Percentiles rank a stretch among this genome's conserved stretches.
Evolutionary conservation across 1,140 invertebrate genomes (phyloP).

Genomic region (Atta cephalotes): DNA sequence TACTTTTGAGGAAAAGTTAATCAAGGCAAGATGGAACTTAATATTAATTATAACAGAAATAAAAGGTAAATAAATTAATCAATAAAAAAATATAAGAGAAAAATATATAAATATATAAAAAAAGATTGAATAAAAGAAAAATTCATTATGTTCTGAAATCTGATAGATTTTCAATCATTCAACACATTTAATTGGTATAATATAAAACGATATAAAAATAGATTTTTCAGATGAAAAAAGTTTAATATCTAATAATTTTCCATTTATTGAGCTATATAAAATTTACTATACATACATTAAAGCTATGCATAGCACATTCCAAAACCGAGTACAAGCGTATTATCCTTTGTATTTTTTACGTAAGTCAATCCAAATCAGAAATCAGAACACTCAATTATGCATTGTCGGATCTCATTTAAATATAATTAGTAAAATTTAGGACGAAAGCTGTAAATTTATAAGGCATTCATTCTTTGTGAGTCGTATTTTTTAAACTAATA

Average conservation of each 20-base stretch:
- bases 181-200: not conserved
- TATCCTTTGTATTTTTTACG: not conserved
- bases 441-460: conserved; percentile 20
- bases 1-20: conserved; percentile 3
- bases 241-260: not conserved
- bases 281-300: not conserved
- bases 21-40: not conserved
- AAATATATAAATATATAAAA: not conserved
- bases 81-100: not conserved
- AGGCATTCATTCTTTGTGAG: not conserved
- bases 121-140: not conserved
- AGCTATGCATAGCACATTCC: not conserved
- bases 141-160: not conserved
- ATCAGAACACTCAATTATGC: conserved; percentile 48
- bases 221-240: not conserved
- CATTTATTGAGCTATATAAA: not conserved
- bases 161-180: not conserved
- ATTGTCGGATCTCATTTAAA: conserved; percentile 49
- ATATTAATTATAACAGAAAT: not conserved
- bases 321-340: not conserved
- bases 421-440: not conserved
- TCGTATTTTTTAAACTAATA: not conserved
- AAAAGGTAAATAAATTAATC: not conserved
- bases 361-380: not conserved
- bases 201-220: not conserved